Conservation (phyloP, 2,113 vertebrate genomes). For the Poicephalus gulielmi region DNA sequence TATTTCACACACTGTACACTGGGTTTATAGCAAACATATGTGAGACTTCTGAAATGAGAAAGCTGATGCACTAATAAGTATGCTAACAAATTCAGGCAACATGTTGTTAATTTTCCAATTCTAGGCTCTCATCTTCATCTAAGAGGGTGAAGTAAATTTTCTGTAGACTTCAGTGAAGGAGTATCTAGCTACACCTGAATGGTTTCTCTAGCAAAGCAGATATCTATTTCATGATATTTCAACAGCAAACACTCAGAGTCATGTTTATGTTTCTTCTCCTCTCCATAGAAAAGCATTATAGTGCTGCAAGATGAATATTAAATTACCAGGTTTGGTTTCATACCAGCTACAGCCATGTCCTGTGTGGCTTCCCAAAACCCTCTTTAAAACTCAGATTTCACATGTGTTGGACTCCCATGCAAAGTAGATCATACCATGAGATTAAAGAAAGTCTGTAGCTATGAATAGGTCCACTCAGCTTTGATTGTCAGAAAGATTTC, state of each 20-base stretch:
- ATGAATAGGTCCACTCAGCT: background rate
- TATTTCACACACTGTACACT: background rate
- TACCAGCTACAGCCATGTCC: background rate
- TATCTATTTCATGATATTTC: background rate
- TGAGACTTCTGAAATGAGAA: background rate
- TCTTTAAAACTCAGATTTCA: background rate
- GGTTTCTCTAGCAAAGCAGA: background rate
- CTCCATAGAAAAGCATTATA: background rate
- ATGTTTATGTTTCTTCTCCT: background rate
- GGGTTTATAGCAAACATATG: background rate
- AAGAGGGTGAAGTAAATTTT: background rate
- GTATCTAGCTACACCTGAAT: background rate
- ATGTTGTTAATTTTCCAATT: background rate
- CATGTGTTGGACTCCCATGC: background rate
- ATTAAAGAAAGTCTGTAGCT: background rate
- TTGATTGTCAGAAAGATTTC: background rate
- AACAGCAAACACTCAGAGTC: background rate
- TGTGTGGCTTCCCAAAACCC: background rate
- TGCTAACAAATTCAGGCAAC: background rate
- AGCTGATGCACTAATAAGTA: background rate
- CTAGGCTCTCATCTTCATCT: background rate
- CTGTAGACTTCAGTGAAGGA: background rate
- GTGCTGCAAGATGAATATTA: background rate
- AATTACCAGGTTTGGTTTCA: background rate
- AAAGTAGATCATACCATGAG: background rate